Conservation (phyloP, 1,140 invertebrate genomes). For the Calosoma granatense region DNA sequence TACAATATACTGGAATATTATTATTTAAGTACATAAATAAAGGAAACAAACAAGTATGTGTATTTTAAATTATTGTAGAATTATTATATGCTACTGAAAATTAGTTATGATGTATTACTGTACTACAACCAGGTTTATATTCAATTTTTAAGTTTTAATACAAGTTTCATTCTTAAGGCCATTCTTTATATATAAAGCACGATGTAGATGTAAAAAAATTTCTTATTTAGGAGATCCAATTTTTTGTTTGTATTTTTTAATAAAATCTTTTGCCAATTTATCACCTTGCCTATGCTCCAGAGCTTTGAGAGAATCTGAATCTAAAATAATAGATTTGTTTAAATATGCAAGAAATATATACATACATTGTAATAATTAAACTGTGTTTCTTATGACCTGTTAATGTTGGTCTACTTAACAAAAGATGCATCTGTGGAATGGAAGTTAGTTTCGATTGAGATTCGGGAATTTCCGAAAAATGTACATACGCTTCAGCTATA, state of each 20-base stretch:
- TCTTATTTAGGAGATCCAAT: constrained; percentile 24
- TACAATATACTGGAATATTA: too few species aligned
- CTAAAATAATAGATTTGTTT: constrained; percentile 43
- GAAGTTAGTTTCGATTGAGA: constrained; percentile 47
- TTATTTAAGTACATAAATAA: too few species aligned
- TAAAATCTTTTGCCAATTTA: constrained; percentile 80
- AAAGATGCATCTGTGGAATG: constrained; percentile 67
- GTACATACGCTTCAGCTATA: constrained; percentile 84
- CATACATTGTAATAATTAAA: constrained; percentile 1
- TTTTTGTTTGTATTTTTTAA: constrained; percentile 70
- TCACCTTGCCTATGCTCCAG: constrained; percentile 78
- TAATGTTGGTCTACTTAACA: constrained; percentile 66
- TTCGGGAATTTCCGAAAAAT: constrained; percentile 59
- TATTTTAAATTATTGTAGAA: too few species aligned
- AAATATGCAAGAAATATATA: constrained; percentile 11
- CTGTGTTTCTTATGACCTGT: constrained; percentile 48
- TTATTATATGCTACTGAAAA: too few species aligned
- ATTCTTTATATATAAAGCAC: too few species aligned
- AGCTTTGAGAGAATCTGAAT: constrained; percentile 64
- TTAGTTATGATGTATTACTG: too few species aligned
- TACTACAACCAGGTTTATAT: too few species aligned
- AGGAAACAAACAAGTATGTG: too few species aligned
- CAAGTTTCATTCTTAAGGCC: too few species aligned
- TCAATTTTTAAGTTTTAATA: too few species aligned
- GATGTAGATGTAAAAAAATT: too few species aligned